Evolutionary conservation across 2,113 vertebrate genomes (phyloP), one percentile per base, ranked within the genome.

Genomic region (Chionodraco myersi): DNA sequence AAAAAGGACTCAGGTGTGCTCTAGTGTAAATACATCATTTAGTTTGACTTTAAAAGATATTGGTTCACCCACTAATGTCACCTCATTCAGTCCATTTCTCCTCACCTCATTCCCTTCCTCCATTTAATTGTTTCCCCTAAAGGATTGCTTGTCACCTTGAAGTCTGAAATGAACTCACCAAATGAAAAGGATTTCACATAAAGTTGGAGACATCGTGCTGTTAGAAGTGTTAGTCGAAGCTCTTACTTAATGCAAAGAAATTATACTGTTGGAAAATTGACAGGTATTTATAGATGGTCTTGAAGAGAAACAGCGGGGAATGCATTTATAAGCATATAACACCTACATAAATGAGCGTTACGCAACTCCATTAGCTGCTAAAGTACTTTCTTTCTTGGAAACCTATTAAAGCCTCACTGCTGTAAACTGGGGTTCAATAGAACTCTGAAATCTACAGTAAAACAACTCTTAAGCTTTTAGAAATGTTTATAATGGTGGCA

Each of bases 161-260:
- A 44, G 47, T 44, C 48, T 5, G 9, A 69, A 79, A 77, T 82
- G 70, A 78, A 66, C 61, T 69, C 0, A 1, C 59, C 34, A 44
- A 47, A 54, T 72, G 16, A 54, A 83, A 75, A 72, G 21, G 48
- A 21, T 3, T 84, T 75, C 62, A 77, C 64, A 72, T 72, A 34
- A 53, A 73, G 58, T 45, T 16, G 47, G 18, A 72, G 10, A 69
- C 66, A 75, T 58, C 0, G 0, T 62, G 77, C 72, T 48, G 23
- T 54, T 65, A 41, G 51, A 45, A 44, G 12, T 26, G 58, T 59
- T 41, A 16, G 41, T 71, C 11, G 45, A 44, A 52, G 47, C 26
- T n/a, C n/a, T 79, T 57, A 45, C 65, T 59, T 53, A 77, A 77
- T 59, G 67, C 41, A 56, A 54, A 51, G 18, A 60, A 68, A 65